Conservation (phyloP, 2,888 invertebrate species). For the Pristionchus arcanus region DNA sequence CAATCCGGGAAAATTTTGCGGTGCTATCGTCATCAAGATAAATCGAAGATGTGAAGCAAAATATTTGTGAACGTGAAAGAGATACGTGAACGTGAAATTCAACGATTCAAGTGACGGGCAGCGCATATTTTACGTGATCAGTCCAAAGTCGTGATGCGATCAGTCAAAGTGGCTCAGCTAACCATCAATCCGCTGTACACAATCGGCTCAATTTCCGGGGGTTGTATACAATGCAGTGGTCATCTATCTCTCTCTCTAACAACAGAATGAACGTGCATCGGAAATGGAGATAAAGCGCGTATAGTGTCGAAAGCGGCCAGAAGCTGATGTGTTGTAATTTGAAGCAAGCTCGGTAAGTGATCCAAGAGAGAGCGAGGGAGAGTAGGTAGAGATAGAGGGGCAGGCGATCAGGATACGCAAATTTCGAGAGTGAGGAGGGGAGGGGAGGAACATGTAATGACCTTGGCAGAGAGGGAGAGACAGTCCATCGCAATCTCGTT, state of each 20-base stretch:
- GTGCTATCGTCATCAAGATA: neutral
- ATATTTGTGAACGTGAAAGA: neutral
- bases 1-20: neutral
- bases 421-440: conserved; percentile 18
- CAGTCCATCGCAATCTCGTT: neutral
- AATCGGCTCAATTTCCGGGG: neutral
- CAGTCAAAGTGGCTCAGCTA: neutral
- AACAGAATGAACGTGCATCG: conserved; percentile 14
- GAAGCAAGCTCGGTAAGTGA: neutral
- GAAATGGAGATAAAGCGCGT: conserved; percentile 1
- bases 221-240: neutral
- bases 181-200: conserved; percentile 10
- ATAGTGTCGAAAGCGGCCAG: neutral
- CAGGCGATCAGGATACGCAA: conserved; percentile 16
- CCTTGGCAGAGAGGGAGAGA: neutral
- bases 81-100: neutral
- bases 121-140: neutral
- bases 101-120: neutral
- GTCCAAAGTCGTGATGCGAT: neutral
- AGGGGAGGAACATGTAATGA: neutral
- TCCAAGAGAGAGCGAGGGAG: conserved; percentile 25
- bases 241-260: neutral
- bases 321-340: neutral
- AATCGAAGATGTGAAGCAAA: neutral
- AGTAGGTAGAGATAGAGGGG: neutral